phyloP scores from a whole-genome alignment of 2,113 vertebrate genomes.

The Crotalus tigris region DNA sequence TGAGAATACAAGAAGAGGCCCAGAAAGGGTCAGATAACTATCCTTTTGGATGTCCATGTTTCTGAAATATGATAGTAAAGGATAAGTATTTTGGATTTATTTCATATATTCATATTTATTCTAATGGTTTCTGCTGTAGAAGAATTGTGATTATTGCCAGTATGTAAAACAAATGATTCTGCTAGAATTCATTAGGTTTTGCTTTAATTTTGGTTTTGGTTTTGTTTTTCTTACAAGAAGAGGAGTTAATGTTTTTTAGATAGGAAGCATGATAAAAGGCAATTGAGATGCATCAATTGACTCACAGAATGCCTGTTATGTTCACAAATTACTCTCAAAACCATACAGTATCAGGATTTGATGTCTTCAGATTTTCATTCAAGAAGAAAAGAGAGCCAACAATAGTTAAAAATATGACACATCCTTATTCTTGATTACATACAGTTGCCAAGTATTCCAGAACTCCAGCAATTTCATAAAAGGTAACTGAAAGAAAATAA shows the following conservation, averaged over 20 bases:
- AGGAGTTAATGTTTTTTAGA: slow-evolving; percentile 27
- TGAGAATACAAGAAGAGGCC: background rate
- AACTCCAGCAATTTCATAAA: background rate
- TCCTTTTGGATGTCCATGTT: background rate
- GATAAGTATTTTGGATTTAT: slow-evolving; percentile 7
- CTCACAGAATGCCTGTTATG: slow-evolving; percentile 29
- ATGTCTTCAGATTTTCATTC: slow-evolving; percentile 2
- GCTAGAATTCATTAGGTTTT: slow-evolving; percentile 21
- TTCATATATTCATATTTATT: slow-evolving; percentile 32
- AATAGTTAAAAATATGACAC: slow-evolving; percentile 33
- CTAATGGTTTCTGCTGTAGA: slow-evolving; percentile 31
- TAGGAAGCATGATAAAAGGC: slow-evolving; percentile 14
- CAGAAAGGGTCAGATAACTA: background rate
- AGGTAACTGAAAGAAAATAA: slow-evolving; percentile 1
- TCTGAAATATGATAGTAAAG: background rate
- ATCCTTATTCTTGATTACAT: slow-evolving; percentile 19
- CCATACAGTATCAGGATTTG: rapidly evolving
- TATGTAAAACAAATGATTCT: slow-evolving; percentile 26
- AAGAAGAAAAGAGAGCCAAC: slow-evolving; percentile 32
- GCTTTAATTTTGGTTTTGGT: background rate
- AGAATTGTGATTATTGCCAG: slow-evolving; percentile 21
- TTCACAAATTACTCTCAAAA: slow-evolving; percentile 36
- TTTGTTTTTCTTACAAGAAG: slow-evolving; percentile 19
- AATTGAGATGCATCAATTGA: background rate
- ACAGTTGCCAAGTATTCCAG: background rate